Evolutionary conservation across 1,140 invertebrate genomes (phyloP).

Genomic region (Drosophila guanche): DNA sequence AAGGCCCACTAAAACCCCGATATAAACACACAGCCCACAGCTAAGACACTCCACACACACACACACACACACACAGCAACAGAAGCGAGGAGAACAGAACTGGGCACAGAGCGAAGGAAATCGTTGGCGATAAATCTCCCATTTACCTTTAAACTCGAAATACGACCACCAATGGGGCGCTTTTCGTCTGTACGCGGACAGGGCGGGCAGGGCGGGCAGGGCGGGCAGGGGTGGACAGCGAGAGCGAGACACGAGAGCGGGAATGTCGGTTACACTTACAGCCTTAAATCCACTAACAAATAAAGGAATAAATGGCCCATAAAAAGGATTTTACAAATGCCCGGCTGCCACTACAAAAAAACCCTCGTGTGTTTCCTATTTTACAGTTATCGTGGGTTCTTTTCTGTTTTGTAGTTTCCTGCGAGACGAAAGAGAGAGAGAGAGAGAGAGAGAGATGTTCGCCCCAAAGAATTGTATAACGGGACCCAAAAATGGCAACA

Average conservation of each 20-base stretch:
- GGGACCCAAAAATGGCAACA: constrained; percentile 32
- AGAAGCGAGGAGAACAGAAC: neutral
- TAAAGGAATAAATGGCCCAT: constrained; percentile 80
- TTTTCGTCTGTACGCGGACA: constrained; percentile 7
- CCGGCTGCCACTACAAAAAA: constrained; percentile 63
- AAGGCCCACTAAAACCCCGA: constrained; percentile 74
- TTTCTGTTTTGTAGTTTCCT: constrained; percentile 38
- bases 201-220: neutral
- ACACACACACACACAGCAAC: constrained; percentile 14
- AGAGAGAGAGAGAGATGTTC: neutral
- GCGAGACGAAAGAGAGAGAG: neutral
- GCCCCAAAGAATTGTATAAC: constrained; percentile 23
- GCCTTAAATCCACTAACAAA: constrained; percentile 80
- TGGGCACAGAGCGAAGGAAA: constrained; percentile 35
- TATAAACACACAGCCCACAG: constrained; percentile 64
- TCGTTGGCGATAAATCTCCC: constrained; percentile 77
- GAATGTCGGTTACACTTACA: constrained; percentile 57
- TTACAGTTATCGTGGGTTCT: constrained; percentile 58
- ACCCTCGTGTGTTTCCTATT: constrained; percentile 66
- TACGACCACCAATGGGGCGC: constrained; percentile 59
- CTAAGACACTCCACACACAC: constrained; percentile 42
- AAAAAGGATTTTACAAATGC: constrained; percentile 81
- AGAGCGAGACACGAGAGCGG: constrained; percentile 10
- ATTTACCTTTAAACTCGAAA: constrained; percentile 81
- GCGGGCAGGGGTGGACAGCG: constrained; percentile 4